phyloP scores from a whole-genome alignment of 2,888 invertebrate genomes.

The Drosophila anceps region DNA sequence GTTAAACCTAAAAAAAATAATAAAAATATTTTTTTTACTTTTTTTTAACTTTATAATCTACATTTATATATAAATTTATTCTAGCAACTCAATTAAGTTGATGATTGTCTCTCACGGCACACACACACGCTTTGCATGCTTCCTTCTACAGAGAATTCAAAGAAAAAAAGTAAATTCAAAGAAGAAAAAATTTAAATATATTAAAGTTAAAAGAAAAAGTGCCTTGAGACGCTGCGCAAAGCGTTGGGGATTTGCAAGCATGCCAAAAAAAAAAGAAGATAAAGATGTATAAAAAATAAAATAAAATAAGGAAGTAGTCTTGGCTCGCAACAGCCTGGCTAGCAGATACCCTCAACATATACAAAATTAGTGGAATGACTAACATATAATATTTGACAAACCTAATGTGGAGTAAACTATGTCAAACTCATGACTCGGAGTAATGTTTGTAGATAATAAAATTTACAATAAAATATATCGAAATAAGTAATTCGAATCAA shows the following conservation, averaged over 20 bases:
- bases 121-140: neutral
- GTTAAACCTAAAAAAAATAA: no score
- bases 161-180: conserved; percentile 32
- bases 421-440: neutral
- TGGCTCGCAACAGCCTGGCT: no score
- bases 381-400: no score
- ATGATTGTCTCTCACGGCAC: neutral
- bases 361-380: no score
- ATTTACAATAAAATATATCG: no score
- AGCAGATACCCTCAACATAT: neutral
- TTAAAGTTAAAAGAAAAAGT: conserved; percentile 48
- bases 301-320: neutral
- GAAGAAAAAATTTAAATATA: conserved; percentile 69
- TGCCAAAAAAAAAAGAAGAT: conserved; percentile 20
- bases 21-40: no score
- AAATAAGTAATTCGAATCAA: no score
- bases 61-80: no score
- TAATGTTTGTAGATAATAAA: no score
- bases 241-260: conserved; percentile 69
- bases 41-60: neutral
- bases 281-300: conserved; percentile 10
- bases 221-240: conserved; percentile 43
- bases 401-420: no score
- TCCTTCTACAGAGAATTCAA: neutral
- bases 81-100: neutral